Evolutionary conservation across 2,888 invertebrate genomes (phyloP).

Genomic region (Cryptophagus acutangulus): DNA sequence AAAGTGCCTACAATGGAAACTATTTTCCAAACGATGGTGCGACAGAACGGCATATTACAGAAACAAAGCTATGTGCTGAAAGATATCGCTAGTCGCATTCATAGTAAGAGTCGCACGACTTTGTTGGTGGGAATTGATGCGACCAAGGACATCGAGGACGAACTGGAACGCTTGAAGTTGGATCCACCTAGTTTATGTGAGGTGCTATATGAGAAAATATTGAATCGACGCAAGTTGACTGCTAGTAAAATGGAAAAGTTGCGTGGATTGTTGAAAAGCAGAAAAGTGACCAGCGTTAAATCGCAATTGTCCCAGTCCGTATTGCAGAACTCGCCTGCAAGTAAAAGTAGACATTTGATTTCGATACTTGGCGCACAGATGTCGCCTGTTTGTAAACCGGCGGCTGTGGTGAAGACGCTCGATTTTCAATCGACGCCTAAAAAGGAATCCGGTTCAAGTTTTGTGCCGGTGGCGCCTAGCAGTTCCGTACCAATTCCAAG

Average conservation of each 20-base stretch:
- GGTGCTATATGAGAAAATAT: constrained; percentile 42
- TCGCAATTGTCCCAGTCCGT: constrained; percentile 41
- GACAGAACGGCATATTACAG: constrained; percentile 63
- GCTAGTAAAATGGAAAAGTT: constrained; percentile 52
- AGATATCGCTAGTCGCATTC: constrained; percentile 40
- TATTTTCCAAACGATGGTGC: constrained; percentile 73
- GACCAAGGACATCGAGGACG: constrained; percentile 41
- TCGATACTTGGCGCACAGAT: constrained; percentile 25
- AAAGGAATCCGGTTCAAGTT: neutral
- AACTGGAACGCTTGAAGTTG: constrained; percentile 53
- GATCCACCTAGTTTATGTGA: constrained; percentile 47
- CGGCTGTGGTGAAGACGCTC: constrained; percentile 21
- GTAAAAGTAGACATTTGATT: constrained; percentile 23
- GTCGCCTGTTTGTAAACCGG: constrained; percentile 24
- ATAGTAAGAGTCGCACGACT: constrained; percentile 47
- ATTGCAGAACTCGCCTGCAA: constrained; percentile 29
- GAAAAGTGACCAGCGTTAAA: constrained; percentile 53
- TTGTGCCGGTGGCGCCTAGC: constrained; percentile 2
- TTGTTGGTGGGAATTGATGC: constrained; percentile 46
- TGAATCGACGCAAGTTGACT: constrained; percentile 41
- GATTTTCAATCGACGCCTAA: constrained; percentile 36
- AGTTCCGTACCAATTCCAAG: constrained; percentile 11
- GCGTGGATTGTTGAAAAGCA: constrained; percentile 51
- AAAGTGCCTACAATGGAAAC: constrained; percentile 69
- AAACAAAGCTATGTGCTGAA: constrained; percentile 50